phyloP scores from a whole-genome alignment of 2,888 invertebrate genomes.

The Graphium colonna region DNA sequence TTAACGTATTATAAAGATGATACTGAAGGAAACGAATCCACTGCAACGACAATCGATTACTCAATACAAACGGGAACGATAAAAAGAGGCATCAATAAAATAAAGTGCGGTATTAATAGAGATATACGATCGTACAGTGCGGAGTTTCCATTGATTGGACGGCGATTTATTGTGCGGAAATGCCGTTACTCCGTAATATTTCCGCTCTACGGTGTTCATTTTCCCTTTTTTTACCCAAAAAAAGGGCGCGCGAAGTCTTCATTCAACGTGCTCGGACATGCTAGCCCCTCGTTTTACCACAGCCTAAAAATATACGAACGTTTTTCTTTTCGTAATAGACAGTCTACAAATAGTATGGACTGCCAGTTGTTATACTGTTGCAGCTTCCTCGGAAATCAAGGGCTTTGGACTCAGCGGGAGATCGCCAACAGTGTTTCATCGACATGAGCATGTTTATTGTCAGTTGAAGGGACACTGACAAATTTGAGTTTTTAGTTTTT shows the following conservation, averaged over 20 bases:
- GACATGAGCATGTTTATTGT: not conserved
- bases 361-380: not conserved
- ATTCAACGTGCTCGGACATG: constrained; percentile 49
- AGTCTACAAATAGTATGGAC: not conserved
- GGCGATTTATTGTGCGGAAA: constrained; percentile 80
- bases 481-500: not conserved
- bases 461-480: not conserved
- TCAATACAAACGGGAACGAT: constrained; percentile 62
- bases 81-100: constrained; percentile 70
- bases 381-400: not conserved
- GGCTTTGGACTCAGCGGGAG: constrained; percentile 6
- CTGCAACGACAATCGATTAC: constrained; percentile 50
- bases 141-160: constrained; percentile 76
- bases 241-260: constrained; percentile 78
- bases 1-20: constrained; percentile 25
- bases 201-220: constrained; percentile 76
- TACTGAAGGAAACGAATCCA: not conserved
- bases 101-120: constrained; percentile 76
- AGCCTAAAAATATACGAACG: constrained; percentile 7
- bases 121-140: constrained; percentile 63
- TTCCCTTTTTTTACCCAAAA: constrained; percentile 74
- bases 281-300: constrained; percentile 29
- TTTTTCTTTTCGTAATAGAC: constrained; percentile 6
- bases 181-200: constrained; percentile 78
- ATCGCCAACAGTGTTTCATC: constrained; percentile 7